phyloP scores from a whole-genome alignment of 2,113 vertebrate genomes.

The Erythrocebus patas region DNA sequence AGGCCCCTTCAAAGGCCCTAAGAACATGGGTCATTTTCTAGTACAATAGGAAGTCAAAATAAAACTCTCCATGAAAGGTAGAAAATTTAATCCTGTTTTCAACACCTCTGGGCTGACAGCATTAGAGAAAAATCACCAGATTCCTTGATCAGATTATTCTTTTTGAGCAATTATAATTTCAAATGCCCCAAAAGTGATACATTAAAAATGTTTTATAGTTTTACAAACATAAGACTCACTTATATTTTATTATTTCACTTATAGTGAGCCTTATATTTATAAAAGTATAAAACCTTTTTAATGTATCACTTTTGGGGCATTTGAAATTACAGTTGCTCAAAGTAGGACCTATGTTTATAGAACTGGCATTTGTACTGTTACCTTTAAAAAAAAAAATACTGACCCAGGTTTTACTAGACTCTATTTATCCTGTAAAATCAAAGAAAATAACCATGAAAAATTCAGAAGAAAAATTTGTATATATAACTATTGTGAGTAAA shows the following conservation, averaged over 20 bases:
- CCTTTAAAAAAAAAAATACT: background rate
- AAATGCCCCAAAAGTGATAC: background rate
- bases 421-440: constrained; percentile 37
- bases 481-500: background rate
- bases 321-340: no score
- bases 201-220: background rate
- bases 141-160: background rate
- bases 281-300: no score
- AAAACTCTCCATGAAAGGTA: background rate
- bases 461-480: background rate
- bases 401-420: background rate
- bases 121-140: background rate
- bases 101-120: background rate
- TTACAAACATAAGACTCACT: constrained; percentile 7
- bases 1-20: background rate
- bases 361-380: background rate
- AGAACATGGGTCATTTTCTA: background rate
- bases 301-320: no score
- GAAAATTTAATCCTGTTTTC: constrained; percentile 12
- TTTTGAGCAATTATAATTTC: background rate
- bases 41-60: background rate
- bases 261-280: no score
- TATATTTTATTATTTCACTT: background rate
- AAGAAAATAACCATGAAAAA: background rate
- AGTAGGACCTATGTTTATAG: background rate